Base-by-base conservation (phyloP, 2,113 vertebrate genomes). In the Turdus rufiventris region DNA sequence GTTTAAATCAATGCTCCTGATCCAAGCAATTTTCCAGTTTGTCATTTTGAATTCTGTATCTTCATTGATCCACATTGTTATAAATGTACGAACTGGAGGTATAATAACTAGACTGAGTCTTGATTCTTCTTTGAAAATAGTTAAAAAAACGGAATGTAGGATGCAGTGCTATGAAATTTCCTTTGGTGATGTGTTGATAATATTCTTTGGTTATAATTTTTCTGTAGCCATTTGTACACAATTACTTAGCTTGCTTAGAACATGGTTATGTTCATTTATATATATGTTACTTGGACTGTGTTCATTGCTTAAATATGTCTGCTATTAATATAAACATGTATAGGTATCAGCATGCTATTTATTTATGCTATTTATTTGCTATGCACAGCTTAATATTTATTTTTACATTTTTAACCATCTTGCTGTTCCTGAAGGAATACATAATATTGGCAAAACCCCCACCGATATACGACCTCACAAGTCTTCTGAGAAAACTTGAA, bases 341-440 rank as follows among this genome's bases (percentile, higher is more conserved):
- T 0, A 62, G 9, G 2, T 85, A 88, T 21, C 47, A 70, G 18
- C 14, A 67, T n/a, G 48, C 14, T 67, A 56, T 56, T 87, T 74
- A 80, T 74, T 85, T 84, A 67, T 33, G 48, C 14, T 67, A 56
- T 56, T 87, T 74, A 80, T 74, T 85, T 84, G 53, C 31, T 65
- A 75, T 21, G 14, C 19, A n/a, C 1, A 43, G 4, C 26, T 89
- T 54, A 42, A 56, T 18, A 24, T n/a, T 56, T 85, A 71, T 60
- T 84, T 94, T 85, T 38, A 56, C 2, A 9, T 38, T 89, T 88
- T 86, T 92, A 89, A 91, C 29, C 42, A 67, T 10, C 9, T 71
- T 75, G 16, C 33, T 72, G 29, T 19, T 89, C 53, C n/a, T 50
- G 25, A 70, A 4, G 20, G 9, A 47, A 68, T 28, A 34, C 2